These are phyloP conservation scores for Bombyx mandarina DNA, from an alignment of 1,140 invertebrate genomes.

Conservation along the genomic window DNA sequence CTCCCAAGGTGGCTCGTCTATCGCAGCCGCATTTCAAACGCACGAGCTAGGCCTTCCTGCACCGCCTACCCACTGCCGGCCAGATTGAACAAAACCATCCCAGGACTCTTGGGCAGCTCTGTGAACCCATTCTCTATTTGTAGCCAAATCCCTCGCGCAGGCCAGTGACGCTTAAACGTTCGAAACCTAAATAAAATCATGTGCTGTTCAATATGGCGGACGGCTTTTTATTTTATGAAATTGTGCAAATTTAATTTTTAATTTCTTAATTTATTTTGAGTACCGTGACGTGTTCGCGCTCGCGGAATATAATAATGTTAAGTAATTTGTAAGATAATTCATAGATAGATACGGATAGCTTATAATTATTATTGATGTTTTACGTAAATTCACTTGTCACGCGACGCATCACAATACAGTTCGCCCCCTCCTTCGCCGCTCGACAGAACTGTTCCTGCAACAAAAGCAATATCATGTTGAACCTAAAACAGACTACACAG, in stretches of 20 bases:
- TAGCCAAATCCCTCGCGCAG: not conserved
- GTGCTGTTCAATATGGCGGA: not conserved
- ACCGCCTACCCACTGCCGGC: conserved; percentile 8
- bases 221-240: not conserved
- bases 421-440: conserved; percentile 22
- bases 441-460: not conserved
- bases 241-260: conserved; percentile 53
- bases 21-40: conserved; percentile 52
- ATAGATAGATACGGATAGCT: conserved; percentile 32
- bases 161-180: conserved; percentile 1
- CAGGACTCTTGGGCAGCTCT: not conserved
- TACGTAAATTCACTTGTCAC: conserved; percentile 6
- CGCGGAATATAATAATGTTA: conserved; percentile 59
- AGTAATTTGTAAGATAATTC: conserved; percentile 63
- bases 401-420: conserved; percentile 34
- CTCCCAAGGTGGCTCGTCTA: conserved; percentile 55
- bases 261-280: conserved; percentile 59
- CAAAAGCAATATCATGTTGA: not conserved
- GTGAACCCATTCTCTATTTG: too few species aligned
- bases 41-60: conserved; percentile 40
- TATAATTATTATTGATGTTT: conserved; percentile 11
- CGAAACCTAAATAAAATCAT: not conserved
- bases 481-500: not conserved
- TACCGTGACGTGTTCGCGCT: conserved; percentile 18
- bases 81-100: conserved; percentile 12